Evolutionary conservation across 2,888 invertebrate species (phyloP).

Genomic region (Oscheius sp.): DNA sequence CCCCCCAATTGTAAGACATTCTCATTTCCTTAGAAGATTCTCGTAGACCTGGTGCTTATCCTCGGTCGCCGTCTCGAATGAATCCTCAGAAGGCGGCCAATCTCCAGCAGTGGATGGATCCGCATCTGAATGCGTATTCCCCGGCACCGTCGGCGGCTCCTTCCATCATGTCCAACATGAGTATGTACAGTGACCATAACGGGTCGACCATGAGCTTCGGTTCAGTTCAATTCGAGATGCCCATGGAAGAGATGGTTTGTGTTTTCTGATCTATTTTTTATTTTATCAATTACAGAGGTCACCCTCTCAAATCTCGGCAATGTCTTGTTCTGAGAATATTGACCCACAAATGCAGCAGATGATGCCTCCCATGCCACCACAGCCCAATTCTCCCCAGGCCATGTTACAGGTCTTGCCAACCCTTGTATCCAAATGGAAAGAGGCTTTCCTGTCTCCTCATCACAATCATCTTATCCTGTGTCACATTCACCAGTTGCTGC

Average conservation of each 20-base stretch:
- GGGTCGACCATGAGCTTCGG: constrained; percentile 9
- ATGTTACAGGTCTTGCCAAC: background rate
- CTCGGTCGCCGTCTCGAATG: constrained; percentile 18
- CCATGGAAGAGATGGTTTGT: background rate
- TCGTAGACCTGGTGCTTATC: constrained; percentile 14
- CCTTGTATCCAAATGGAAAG: background rate
- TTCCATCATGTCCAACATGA: constrained; percentile 16
- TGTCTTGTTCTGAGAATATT: constrained; percentile 5
- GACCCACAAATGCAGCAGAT: background rate
- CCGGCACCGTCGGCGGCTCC: constrained; percentile 22
- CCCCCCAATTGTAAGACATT: constrained; percentile 14
- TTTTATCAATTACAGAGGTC: background rate
- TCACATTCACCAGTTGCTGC: too few relatives aligned
- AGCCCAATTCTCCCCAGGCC: background rate
- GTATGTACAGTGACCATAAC: background rate
- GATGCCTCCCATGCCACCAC: background rate
- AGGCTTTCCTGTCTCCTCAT: background rate
- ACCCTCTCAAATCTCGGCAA: constrained; percentile 1
- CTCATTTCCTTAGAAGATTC: background rate
- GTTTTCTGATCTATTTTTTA: background rate
- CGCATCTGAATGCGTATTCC: constrained; percentile 6
- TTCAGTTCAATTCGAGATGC: background rate
- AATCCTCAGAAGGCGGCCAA: constrained; percentile 17
- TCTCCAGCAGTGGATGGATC: constrained; percentile 19
- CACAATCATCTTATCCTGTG: too few relatives aligned